phyloP scores from a whole-genome alignment of 2,113 vertebrate species.

The Eira barbara region DNA sequence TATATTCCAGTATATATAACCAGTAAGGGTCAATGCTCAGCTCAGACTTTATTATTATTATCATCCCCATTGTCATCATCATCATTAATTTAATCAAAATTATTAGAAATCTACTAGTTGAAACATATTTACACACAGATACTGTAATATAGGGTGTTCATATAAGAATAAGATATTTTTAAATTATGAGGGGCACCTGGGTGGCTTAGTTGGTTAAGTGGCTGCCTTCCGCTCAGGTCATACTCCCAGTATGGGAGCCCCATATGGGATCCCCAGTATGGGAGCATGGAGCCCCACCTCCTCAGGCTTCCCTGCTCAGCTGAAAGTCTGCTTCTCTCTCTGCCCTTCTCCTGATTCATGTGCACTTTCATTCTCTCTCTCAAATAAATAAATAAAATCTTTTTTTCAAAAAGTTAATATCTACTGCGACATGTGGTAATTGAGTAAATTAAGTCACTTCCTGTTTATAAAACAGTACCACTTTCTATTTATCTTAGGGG shows the following conservation, averaged over 20 bases:
- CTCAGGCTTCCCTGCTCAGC: background rate
- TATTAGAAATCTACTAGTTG: background rate
- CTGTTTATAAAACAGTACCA: background rate
- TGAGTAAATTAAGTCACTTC: background rate
- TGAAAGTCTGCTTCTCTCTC: background rate
- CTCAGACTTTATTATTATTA: background rate
- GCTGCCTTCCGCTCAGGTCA: background rate
- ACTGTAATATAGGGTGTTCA: background rate
- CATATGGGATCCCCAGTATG: too few species aligned
- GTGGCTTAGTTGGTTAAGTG: background rate
- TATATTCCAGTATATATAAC: background rate
- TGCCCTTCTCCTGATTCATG: background rate
- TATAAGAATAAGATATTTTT: background rate
- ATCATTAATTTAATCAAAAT: background rate
- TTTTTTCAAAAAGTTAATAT: background rate
- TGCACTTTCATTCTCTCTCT: background rate
- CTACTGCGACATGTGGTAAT: background rate
- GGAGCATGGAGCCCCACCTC: background rate
- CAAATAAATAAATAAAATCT: background rate
- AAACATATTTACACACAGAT: background rate
- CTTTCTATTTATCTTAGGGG: background rate
- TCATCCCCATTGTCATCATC: background rate
- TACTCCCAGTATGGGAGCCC: background rate
- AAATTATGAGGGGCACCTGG: background rate
- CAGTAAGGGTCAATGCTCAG: background rate